A percentile compares a stretch with the other conserved stretches of the same genome.
Conservation (phyloP, 2,113 vertebrate genomes). For the Tragelaphus strepsiceros region DNA sequence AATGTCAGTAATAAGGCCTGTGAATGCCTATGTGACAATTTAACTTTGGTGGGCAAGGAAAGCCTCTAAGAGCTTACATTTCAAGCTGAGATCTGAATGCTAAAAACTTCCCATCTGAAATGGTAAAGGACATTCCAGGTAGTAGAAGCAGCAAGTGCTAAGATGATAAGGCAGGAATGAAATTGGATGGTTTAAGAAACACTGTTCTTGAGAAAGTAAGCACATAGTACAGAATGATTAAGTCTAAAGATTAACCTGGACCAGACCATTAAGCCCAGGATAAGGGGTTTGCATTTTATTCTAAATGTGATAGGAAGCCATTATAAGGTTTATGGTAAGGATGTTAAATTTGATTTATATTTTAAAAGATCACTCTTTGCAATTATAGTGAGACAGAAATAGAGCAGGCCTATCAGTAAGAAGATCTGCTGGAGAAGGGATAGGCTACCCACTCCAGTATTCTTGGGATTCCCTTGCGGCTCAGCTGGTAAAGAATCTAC, state of each 20-base stretch:
- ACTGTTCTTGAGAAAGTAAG: not conserved
- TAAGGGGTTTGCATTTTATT: constrained; percentile 25
- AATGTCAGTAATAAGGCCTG: not conserved
- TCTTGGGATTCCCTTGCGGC: not conserved
- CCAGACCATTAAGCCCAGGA: not conserved
- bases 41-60: not conserved
- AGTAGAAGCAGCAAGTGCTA: not conserved
- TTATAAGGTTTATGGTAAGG: constrained; percentile 8
- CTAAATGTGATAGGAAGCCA: constrained; percentile 27
- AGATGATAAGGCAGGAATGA: not conserved
- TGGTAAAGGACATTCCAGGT: not conserved
- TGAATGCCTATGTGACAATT: not conserved
- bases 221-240: not conserved
- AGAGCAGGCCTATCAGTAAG: not conserved
- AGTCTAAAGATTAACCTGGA: not conserved
- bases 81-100: not conserved
- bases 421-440: not conserved
- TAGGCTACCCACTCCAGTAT: not conserved
- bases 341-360: constrained; percentile 33
- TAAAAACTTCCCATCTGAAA: not conserved
- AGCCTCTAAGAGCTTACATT: not conserved
- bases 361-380: constrained; percentile 37
- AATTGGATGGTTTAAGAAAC: not conserved
- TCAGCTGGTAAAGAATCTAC: not conserved
- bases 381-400: not conserved